A percentile compares a stretch with the other conserved stretches of the same genome.
phyloP scores from a whole-genome alignment of 2,888 invertebrate genomes.

The Cephalotes varians region DNA sequence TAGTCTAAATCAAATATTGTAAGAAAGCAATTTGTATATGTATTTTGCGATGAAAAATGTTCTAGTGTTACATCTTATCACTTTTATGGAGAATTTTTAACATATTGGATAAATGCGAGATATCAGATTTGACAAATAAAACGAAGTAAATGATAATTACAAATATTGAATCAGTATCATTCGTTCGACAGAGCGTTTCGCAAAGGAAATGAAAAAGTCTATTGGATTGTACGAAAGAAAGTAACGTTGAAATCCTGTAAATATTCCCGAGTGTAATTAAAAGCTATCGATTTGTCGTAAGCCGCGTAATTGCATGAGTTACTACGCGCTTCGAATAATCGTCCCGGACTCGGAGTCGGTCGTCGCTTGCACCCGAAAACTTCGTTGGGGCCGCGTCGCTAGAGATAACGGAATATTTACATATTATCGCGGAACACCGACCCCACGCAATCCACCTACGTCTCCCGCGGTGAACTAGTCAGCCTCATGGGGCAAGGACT shows the following conservation, averaged over 20 bases:
- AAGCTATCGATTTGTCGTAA: slow-evolving; percentile 85
- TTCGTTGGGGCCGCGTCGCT: slow-evolving; percentile 69
- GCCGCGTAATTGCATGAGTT: slow-evolving; percentile 84
- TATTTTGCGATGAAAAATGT: background rate
- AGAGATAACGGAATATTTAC: slow-evolving; percentile 85
- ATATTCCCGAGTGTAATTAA: slow-evolving; percentile 83
- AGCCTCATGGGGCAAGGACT: slow-evolving; percentile 47
- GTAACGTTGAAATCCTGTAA: slow-evolving; percentile 71
- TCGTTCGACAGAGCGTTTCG: background rate
- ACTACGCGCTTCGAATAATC: slow-evolving; percentile 84
- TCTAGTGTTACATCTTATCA: background rate
- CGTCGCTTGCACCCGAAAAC: slow-evolving; percentile 62
- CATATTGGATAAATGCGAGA: background rate
- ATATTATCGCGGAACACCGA: slow-evolving; percentile 82
- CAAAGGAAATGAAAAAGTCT: slow-evolving; percentile 11
- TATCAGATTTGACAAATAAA: background rate
- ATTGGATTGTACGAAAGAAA: slow-evolving; percentile 8
- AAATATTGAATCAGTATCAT: background rate
- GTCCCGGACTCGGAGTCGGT: slow-evolving; percentile 66
- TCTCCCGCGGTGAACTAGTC: slow-evolving; percentile 68
- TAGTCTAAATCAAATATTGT: background rate
- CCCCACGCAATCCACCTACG: slow-evolving; percentile 73
- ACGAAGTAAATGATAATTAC: background rate
- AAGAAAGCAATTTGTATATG: background rate
- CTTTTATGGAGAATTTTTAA: background rate